Percentiles rank a stretch among this genome's conserved stretches.
Evolutionary conservation across 1,140 invertebrate species (phyloP).

Genomic region (Neocloeon triangulifer): DNA sequence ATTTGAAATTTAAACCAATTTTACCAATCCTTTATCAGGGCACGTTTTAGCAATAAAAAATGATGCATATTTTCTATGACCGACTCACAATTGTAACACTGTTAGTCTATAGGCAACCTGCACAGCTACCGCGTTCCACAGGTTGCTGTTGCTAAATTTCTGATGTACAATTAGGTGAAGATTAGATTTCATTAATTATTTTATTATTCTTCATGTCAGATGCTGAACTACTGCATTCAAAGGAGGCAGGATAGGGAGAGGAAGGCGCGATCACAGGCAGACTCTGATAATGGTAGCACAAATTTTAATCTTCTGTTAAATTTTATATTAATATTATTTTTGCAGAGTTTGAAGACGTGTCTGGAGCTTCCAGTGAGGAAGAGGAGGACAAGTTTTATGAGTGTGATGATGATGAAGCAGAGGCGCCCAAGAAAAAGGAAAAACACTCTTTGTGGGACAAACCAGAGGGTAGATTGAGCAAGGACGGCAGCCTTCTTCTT

Average conservation of each 20-base stretch:
- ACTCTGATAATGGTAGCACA: slow-evolving; percentile 14
- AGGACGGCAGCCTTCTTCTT: slow-evolving; percentile 39
- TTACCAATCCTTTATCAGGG: too few relatives aligned
- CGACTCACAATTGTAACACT: too few relatives aligned
- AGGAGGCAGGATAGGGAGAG: slow-evolving; percentile 32
- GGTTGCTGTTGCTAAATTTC: too few relatives aligned
- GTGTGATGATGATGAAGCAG: slow-evolving; percentile 19
- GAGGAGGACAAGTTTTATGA: slow-evolving; percentile 65
- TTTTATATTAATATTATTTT: too few relatives aligned
- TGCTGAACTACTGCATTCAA: slow-evolving; percentile 90
- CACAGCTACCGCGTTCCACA: too few relatives aligned
- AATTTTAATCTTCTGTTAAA: slow-evolving; percentile 6
- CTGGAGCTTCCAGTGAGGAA: slow-evolving; percentile 28
- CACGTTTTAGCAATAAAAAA: too few relatives aligned
- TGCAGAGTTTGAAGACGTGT: too few relatives aligned
- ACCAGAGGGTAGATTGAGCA: slow-evolving; percentile 45
- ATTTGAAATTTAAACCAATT: too few relatives aligned
- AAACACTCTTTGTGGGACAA: slow-evolving; percentile 35
- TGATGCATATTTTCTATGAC: too few relatives aligned
- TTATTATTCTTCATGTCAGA: slow-evolving; percentile 27
- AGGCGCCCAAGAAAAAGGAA: slow-evolving; percentile 10
- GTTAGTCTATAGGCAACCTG: too few relatives aligned
- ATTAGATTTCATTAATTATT: slow-evolving; percentile 3
- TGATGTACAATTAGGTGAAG: not conserved
- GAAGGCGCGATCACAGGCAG: slow-evolving; percentile 13